phyloP scores from a whole-genome alignment of 92 coral and sea anemone genomes.

The Porites divaricata region DNA sequence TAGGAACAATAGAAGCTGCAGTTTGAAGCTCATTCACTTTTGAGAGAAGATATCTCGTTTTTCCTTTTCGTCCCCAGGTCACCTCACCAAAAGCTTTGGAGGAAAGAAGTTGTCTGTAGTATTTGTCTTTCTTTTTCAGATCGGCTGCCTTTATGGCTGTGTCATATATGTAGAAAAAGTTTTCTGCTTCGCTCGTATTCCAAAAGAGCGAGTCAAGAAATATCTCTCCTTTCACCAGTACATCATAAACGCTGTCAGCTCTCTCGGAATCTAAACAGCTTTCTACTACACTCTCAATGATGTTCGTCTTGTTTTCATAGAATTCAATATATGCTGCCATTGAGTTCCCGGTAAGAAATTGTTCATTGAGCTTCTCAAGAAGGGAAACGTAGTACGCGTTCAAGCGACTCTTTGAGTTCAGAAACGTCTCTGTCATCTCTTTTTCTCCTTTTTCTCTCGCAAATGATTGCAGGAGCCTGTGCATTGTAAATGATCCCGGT shows the following conservation, averaged over 20 bases:
- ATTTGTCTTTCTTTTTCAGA: not conserved
- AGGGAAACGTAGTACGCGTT: not conserved
- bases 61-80: not conserved
- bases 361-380: not conserved
- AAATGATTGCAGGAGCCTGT: not conserved
- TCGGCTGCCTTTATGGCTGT: not conserved
- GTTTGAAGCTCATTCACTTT: not conserved
- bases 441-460: not conserved
- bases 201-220: not conserved
- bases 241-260: not conserved
- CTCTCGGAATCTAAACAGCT: not conserved
- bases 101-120: not conserved
- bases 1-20: not conserved
- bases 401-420: not conserved
- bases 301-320: not conserved
- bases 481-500: not conserved
- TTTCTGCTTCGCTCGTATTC: not conserved
- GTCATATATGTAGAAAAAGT: not conserved
- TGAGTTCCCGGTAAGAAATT: not conserved
- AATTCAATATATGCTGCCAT: not conserved
- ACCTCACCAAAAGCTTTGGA: not conserved
- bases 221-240: not conserved
- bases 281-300: not conserved
- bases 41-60: not conserved
- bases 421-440: not conserved